Evolutionary conservation across 2,888 invertebrate species (phyloP).

Genomic region (Cantharis lateralis): DNA sequence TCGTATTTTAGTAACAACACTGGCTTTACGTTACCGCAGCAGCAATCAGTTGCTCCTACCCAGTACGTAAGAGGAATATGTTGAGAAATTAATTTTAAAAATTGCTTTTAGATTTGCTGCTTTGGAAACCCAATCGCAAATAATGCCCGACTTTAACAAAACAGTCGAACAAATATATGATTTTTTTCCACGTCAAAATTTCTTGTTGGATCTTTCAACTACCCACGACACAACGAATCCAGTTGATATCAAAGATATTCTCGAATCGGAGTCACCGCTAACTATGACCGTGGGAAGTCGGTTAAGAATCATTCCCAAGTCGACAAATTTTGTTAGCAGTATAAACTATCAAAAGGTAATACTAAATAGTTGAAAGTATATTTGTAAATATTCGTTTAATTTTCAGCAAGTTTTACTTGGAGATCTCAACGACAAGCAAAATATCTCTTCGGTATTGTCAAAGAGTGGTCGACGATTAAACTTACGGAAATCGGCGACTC

Average conservation of each 20-base stretch:
- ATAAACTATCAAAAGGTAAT: neutral
- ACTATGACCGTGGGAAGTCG: slow-evolving; percentile 6
- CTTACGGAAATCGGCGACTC: neutral
- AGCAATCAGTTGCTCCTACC: slow-evolving; percentile 5
- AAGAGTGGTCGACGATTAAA: neutral
- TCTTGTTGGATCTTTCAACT: neutral
- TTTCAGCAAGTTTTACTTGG: neutral
- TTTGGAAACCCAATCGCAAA: slow-evolving; percentile 3
- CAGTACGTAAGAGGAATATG: neutral
- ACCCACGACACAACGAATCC: slow-evolving; percentile 16
- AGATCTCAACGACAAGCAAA: neutral
- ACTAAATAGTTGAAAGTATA: neutral
- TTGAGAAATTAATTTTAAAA: neutral
- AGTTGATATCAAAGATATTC: slow-evolving; percentile 9
- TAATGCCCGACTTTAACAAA: slow-evolving; percentile 9
- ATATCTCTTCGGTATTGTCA: too few relatives aligned
- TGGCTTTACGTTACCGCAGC: slow-evolving; percentile 22
- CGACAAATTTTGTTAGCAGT: neutral
- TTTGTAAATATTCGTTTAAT: neutral
- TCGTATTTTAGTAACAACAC: slow-evolving; percentile 5
- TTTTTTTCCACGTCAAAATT: slow-evolving; percentile 13
- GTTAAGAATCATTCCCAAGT: neutral
- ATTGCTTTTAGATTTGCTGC: slow-evolving; percentile 1
- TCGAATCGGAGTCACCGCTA: slow-evolving; percentile 10
- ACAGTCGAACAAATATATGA: slow-evolving; percentile 16